A percentile compares a stretch with the other conserved stretches of the same genome.
phyloP scores from a whole-genome alignment of 1,140 invertebrate species.

The Ostrea denselamellosa region DNA sequence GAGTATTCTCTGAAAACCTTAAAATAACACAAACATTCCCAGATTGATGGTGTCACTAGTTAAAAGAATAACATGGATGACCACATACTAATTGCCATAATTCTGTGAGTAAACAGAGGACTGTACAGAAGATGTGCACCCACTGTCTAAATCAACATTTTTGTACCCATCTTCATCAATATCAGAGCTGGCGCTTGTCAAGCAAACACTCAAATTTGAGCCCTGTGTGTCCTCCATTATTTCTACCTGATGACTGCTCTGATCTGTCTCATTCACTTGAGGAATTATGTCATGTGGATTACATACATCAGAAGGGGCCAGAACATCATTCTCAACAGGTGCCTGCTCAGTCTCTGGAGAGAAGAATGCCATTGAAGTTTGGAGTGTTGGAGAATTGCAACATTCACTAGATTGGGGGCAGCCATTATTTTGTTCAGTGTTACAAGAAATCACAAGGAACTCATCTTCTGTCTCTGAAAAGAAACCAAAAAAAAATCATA shows the following conservation, averaged over 20 bases:
- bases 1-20: no score
- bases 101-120: neutral
- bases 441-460: neutral
- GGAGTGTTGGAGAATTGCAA: neutral
- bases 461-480: conserved; percentile 24
- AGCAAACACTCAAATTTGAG: neutral
- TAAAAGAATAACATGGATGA: neutral
- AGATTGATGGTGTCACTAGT: neutral
- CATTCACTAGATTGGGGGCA: neutral
- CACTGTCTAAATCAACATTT: neutral
- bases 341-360: neutral
- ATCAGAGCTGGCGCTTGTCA: neutral
- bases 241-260: neutral
- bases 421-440: neutral
- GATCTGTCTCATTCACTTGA: neutral
- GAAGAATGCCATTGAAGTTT: neutral
- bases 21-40: no score
- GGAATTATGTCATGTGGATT: neutral
- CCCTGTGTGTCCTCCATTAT: neutral
- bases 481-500: neutral
- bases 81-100: neutral
- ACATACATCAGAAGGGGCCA: neutral
- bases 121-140: neutral
- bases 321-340: neutral
- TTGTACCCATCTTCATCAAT: neutral